phyloP scores from a whole-genome alignment of 2,888 invertebrate genomes.

The Microchrysa polita region DNA sequence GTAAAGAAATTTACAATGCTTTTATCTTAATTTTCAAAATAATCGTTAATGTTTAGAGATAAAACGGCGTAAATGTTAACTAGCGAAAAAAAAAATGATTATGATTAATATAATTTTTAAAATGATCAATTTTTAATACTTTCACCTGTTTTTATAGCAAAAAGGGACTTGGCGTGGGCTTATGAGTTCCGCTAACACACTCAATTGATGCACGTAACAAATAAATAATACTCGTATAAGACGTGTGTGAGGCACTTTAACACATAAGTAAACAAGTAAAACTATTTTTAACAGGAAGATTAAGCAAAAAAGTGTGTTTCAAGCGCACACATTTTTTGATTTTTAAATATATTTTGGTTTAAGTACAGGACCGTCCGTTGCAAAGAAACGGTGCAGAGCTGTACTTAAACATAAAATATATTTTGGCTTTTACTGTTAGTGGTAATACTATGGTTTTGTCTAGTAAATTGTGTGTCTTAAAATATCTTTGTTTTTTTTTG shows the following conservation, averaged over 20 bases:
- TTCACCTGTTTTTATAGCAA: conserved; percentile 43
- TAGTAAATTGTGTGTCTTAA: no score
- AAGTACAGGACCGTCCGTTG: no score
- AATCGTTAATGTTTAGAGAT: not conserved
- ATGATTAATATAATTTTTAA: not conserved
- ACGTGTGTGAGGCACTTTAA: conserved; percentile 42
- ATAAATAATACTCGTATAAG: conserved; percentile 2
- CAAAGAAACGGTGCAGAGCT: no score
- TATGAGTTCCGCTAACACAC: conserved; percentile 36
- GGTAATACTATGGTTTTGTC: no score
- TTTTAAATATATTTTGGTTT: no score
- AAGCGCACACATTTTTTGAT: no score
- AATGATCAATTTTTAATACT: conserved; percentile 19
- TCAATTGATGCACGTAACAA: conserved; percentile 40
- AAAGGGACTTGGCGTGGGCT: conserved; percentile 43
- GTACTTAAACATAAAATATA: no score
- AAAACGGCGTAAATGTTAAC: not conserved
- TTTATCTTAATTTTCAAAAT: no score
- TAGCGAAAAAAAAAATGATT: not conserved
- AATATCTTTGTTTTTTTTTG: no score
- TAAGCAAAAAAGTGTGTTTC: no score
- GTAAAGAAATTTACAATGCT: not conserved
- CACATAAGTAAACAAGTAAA: conserved; percentile 40
- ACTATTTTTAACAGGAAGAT: conserved; percentile 16
- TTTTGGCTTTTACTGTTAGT: no score